A percentile compares a stretch with the other conserved stretches of the same genome.
Conservation (phyloP, 1,140 invertebrate genomes). For the Drosophila virilis region DNA sequence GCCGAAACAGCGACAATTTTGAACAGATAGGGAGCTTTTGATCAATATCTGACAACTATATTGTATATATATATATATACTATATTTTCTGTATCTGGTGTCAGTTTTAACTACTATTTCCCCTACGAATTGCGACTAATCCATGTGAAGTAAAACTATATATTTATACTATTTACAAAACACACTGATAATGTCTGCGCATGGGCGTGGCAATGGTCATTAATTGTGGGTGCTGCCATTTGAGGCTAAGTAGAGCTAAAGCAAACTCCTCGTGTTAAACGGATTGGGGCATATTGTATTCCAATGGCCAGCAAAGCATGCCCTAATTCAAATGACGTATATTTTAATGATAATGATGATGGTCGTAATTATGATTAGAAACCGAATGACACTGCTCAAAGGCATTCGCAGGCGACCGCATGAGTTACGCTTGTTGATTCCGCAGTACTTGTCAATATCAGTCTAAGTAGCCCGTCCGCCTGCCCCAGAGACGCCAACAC, state of each 20-base stretch:
- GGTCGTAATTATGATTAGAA: slow-evolving; percentile 16
- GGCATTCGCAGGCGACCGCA: slow-evolving; percentile 2
- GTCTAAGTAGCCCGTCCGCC: slow-evolving; percentile 32
- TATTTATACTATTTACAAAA: background rate
- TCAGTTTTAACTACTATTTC: too few relatives aligned
- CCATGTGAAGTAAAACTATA: background rate
- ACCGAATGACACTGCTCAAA: slow-evolving; percentile 1
- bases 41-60: too few relatives aligned
- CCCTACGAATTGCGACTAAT: too few relatives aligned
- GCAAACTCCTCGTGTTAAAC: background rate
- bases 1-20: too few relatives aligned
- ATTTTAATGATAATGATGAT: slow-evolving; percentile 54
- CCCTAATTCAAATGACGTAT: background rate
- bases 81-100: too few relatives aligned
- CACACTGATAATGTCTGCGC: background rate
- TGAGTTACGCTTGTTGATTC: slow-evolving; percentile 20
- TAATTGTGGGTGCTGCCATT: background rate
- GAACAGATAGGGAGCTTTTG: too few relatives aligned
- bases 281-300: slow-evolving; percentile 14
- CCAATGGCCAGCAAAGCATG: slow-evolving; percentile 5
- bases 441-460: slow-evolving; percentile 35
- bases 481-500: background rate
- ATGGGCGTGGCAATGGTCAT: slow-evolving; percentile 1
- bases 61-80: too few relatives aligned
- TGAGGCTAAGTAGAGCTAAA: background rate